A percentile compares a stretch with the other conserved stretches of the same genome.
phyloP scores from a whole-genome alignment of 2,113 vertebrate species.

The Pyrgilauda ruficollis region DNA sequence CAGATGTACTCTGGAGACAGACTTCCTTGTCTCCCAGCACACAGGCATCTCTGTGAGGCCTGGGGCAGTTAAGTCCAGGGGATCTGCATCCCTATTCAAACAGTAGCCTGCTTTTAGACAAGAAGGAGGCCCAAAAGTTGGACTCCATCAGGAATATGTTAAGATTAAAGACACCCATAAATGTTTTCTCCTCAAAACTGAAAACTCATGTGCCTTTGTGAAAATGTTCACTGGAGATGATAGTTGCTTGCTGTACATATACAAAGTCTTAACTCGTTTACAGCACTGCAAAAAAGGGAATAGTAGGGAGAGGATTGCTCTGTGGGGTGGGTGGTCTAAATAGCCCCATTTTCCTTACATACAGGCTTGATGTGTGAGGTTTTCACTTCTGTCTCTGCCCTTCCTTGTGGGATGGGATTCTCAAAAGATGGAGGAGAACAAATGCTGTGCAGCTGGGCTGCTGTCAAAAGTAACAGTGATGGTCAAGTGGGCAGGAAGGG shows the following conservation, averaged over 20 bases:
- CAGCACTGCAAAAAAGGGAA: not conserved
- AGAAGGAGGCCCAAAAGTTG: not conserved
- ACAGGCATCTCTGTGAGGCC: not conserved
- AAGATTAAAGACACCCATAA: not conserved
- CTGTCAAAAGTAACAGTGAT: not conserved
- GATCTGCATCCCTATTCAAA: not conserved
- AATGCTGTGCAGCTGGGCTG: not conserved
- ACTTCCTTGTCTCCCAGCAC: not conserved
- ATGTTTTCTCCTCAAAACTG: not conserved
- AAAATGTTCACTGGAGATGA: not conserved
- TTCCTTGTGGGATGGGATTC: not conserved
- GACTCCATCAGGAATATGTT: not conserved
- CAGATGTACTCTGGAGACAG: not conserved
- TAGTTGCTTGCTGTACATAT: not conserved
- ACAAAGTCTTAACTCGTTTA: not conserved
- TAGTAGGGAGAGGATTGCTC: not conserved
- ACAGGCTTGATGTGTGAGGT: not conserved
- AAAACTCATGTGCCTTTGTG: not conserved
- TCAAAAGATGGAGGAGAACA: not conserved
- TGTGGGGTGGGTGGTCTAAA: not conserved
- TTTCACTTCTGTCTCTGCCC: not conserved
- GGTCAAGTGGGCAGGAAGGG: not conserved
- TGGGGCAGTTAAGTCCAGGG: not conserved
- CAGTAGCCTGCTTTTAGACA: not conserved
- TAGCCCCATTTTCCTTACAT: not conserved